Evolutionary conservation across 1,140 invertebrate species (phyloP).

Genomic region (Pachyrhynchus sulphureomaculatus): DNA sequence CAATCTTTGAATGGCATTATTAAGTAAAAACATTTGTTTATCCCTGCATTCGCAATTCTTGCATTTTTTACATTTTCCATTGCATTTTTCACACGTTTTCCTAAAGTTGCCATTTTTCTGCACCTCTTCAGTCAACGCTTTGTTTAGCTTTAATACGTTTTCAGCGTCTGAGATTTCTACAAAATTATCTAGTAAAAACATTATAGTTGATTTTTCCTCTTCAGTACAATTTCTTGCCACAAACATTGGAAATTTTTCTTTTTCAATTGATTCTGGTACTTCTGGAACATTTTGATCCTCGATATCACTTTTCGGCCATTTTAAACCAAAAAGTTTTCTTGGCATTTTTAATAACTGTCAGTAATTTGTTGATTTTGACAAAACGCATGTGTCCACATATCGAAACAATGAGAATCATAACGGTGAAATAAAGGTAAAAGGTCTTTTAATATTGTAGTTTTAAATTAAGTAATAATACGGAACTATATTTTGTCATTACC

Average conservation of each 20-base stretch:
- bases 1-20: slow-evolving; percentile 20
- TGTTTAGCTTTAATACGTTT: slow-evolving; percentile 8
- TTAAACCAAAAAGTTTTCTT: too few species aligned
- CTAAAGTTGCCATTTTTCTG: slow-evolving; percentile 13
- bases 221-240: slow-evolving; percentile 1
- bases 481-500: too few species aligned
- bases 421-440: too few species aligned
- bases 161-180: slow-evolving; percentile 6
- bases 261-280: too few species aligned
- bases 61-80: slow-evolving; percentile 12
- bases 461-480: too few species aligned
- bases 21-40: slow-evolving; percentile 15
- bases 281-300: too few species aligned
- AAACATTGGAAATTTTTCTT: not conserved
- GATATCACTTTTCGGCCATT: too few species aligned
- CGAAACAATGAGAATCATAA: too few species aligned
- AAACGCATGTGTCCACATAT: too few species aligned
- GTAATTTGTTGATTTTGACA: too few species aligned
- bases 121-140: slow-evolving; percentile 11
- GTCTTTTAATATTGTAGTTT: too few species aligned
- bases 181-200: slow-evolving; percentile 19
- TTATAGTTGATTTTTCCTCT: slow-evolving; percentile 20
- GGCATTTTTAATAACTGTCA: too few species aligned
- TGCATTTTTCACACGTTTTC: slow-evolving; percentile 7
- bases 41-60: slow-evolving; percentile 17